Evolutionary conservation across 2,888 invertebrate species (phyloP).

Genomic region (Brachyptera putata): DNA sequence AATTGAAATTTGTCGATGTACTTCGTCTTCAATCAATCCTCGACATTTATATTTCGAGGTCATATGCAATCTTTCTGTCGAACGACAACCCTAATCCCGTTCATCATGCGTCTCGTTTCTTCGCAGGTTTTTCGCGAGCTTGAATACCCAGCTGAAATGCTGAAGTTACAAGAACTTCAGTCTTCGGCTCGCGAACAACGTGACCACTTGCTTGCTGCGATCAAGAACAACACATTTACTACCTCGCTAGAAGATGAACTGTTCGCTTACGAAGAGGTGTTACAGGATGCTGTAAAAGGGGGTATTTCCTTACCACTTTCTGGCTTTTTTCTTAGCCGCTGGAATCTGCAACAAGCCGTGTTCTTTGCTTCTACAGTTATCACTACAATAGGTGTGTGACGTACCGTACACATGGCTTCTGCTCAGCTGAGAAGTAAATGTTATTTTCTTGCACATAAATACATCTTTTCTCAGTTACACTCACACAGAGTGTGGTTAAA

Average conservation of each 20-base stretch:
- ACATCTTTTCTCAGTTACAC: too few relatives aligned
- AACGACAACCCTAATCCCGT: not conserved
- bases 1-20: not conserved
- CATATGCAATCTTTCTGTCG: not conserved
- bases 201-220: constrained; percentile 54
- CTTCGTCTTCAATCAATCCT: not conserved
- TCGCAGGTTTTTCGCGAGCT: constrained; percentile 66
- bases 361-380: constrained; percentile 88
- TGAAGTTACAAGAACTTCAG: constrained; percentile 52
- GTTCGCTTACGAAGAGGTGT: constrained; percentile 46
- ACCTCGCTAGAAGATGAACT: constrained; percentile 39
- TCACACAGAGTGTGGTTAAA: too few relatives aligned
- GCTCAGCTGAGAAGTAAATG: too few relatives aligned
- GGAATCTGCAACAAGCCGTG: constrained; percentile 78
- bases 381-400: constrained; percentile 75
- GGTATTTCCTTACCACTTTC: constrained; percentile 51
- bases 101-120: not conserved
- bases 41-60: not conserved
- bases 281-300: constrained; percentile 68
- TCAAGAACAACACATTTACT: constrained; percentile 56
- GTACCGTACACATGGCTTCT: too few relatives aligned
- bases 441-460: too few relatives aligned
- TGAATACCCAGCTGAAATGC: constrained; percentile 72
- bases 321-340: constrained; percentile 41
- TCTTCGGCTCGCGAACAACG: constrained; percentile 49